Percentiles rank a stretch among this genome's conserved stretches.
These are phyloP conservation scores for Sylvilagus bachmani DNA, from an alignment of 2,113 vertebrate species.

Conservation along the genomic window DNA sequence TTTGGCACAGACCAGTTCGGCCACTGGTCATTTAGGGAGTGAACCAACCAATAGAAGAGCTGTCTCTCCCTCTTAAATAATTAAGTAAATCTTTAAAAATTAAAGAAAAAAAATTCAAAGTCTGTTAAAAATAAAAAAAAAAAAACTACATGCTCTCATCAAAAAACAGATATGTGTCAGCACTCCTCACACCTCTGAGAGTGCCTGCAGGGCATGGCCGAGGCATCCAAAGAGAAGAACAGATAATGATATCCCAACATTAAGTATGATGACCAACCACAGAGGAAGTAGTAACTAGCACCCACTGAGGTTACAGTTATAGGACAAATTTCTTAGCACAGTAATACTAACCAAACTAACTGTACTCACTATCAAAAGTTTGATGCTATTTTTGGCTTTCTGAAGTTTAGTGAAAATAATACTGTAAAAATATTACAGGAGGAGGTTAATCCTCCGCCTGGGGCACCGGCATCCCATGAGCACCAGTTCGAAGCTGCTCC, in stretches of 20 bases:
- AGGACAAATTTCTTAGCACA: not conserved
- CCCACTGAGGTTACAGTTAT: not conserved
- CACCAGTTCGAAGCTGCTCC: no score
- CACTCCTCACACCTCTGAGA: not conserved
- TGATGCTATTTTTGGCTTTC: conserved; percentile 42
- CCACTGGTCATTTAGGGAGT: no score
- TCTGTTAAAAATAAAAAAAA: not conserved
- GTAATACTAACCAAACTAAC: conserved; percentile 20
- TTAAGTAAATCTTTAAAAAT: no score
- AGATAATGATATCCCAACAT: not conserved
- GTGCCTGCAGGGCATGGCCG: not conserved
- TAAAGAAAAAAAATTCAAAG: no score
- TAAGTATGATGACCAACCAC: not conserved
- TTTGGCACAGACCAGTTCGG: no score
- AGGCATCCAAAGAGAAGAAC: not conserved
- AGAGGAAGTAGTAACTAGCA: not conserved
- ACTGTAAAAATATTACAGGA: not conserved
- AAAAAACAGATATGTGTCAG: not conserved
- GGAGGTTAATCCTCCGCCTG: no score
- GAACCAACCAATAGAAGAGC: no score
- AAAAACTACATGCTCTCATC: not conserved
- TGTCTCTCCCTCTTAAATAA: no score
- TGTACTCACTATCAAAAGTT: not conserved
- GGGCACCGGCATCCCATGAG: no score
- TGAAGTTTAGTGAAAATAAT: conserved; percentile 10